Conservation (phyloP, 2,888 invertebrate genomes). For the Blastobasis lacticolella region DNA sequence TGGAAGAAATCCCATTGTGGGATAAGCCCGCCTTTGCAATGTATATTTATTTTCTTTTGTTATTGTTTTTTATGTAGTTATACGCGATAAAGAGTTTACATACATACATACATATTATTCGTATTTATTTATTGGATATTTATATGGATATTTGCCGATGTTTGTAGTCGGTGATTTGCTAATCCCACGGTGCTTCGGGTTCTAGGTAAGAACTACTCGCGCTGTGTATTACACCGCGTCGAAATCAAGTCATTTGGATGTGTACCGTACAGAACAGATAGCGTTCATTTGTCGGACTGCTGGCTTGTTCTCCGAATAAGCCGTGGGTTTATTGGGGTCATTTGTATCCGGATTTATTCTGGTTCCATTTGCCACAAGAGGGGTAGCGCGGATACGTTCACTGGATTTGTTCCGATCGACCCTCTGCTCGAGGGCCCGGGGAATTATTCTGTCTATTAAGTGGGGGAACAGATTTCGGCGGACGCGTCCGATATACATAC, state of each 20-base stretch:
- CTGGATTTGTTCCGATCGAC: neutral
- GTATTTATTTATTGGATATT: conserved; percentile 4
- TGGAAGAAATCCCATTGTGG: too few species aligned
- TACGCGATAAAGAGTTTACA: too few species aligned
- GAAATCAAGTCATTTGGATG: conserved; percentile 19
- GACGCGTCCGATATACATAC: too few species aligned
- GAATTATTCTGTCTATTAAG: too few species aligned
- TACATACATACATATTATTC: too few species aligned
- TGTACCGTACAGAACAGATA: conserved; percentile 20
- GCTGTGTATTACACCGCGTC: neutral
- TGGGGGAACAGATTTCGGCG: too few species aligned
- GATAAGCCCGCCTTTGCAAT: too few species aligned
- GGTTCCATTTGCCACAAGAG: conserved; percentile 7
- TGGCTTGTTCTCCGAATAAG: conserved; percentile 20
- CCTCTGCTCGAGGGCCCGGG: too few species aligned
- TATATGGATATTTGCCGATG: conserved; percentile 1
- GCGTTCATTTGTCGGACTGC: conserved; percentile 22
- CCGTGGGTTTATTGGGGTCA: conserved; percentile 23
- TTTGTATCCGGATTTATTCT: conserved; percentile 23
- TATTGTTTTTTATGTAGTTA: too few species aligned
- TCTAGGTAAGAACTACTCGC: neutral
- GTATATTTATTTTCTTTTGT: too few species aligned
- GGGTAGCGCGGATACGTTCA: conserved; percentile 1
- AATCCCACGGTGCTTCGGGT: neutral
- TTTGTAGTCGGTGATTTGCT: neutral